A percentile compares a stretch with the other conserved stretches of the same genome.
phyloP scores from a whole-genome alignment of 2,888 invertebrate genomes.

The Tridacna gigas region DNA sequence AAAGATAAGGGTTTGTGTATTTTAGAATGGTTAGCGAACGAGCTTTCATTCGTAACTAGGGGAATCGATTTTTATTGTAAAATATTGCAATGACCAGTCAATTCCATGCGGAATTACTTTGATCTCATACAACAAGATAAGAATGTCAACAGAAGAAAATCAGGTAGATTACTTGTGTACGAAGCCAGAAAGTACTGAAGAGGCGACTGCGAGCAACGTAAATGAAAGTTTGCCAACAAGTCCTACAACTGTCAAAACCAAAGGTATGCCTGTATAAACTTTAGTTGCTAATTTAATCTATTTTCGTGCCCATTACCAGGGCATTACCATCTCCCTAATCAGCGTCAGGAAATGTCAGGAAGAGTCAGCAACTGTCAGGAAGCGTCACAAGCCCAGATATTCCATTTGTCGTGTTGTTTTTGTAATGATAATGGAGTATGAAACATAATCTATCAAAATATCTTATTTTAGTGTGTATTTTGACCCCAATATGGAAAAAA shows the following conservation, averaged over 20 bases:
- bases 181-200: slow-evolving; percentile 21
- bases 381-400: too few relatives aligned
- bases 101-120: not conserved
- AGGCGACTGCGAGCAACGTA: slow-evolving; percentile 11
- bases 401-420: too few relatives aligned
- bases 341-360: too few relatives aligned
- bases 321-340: too few relatives aligned
- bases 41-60: too few relatives aligned
- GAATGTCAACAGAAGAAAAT: slow-evolving; percentile 53
- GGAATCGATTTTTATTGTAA: too few relatives aligned
- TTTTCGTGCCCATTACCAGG: slow-evolving; percentile 9
- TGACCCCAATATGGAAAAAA: too few relatives aligned
- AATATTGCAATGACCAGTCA: not conserved
- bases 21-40: not conserved
- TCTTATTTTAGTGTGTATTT: too few relatives aligned
- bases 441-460: too few relatives aligned
- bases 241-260: slow-evolving; percentile 40
- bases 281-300: not conserved
- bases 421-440: too few relatives aligned
- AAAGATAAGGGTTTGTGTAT: not conserved
- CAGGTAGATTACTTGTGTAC: not conserved
- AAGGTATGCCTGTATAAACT: slow-evolving; percentile 31
- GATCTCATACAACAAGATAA: slow-evolving; percentile 24
- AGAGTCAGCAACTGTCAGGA: too few relatives aligned
- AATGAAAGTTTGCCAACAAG: slow-evolving; percentile 44